Evolutionary conservation across 1,140 invertebrate species (phyloP).

Genomic region (Leptonema lineaticorne): DNA sequence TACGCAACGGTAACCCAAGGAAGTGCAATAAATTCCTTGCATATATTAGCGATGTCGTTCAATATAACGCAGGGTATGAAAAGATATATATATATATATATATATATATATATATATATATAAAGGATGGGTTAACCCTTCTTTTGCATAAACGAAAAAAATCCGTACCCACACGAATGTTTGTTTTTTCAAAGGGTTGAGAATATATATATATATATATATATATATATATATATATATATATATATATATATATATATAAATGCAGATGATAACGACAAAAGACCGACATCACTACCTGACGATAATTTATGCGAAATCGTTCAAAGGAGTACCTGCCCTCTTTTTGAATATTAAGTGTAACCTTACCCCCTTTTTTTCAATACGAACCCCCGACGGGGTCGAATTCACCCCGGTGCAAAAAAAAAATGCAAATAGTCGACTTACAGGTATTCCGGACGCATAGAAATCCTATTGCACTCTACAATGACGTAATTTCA

Average conservation of each 20-base stretch:
- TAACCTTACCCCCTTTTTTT: constrained; percentile 58
- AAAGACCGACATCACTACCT: constrained; percentile 49
- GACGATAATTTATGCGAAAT: constrained; percentile 61
- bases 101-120: too few species aligned
- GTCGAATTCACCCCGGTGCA: neutral
- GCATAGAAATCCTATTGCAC: constrained; percentile 44
- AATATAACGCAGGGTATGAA: too few species aligned
- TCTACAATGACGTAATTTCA: constrained; percentile 34
- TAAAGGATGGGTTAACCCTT: constrained; percentile 59
- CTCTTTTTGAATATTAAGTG: constrained; percentile 58
- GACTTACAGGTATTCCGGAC: constrained; percentile 52
- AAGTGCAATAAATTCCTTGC: constrained; percentile 54
- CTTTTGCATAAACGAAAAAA: constrained; percentile 54
- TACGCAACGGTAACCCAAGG: neutral
- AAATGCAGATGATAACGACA: constrained; percentile 42
- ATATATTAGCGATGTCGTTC: constrained; percentile 59
- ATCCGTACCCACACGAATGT: constrained; percentile 42
- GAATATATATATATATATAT: too few species aligned
- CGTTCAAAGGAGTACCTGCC: constrained; percentile 59
- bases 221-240: too few species aligned
- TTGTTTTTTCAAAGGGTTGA: constrained; percentile 36
- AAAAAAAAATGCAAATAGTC: constrained; percentile 45
- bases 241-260: too few species aligned
- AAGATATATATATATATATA: too few species aligned
- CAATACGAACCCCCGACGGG: constrained; percentile 21